Percentiles rank a stretch among this genome's conserved stretches.
Conservation (phyloP, 1,140 invertebrate genomes). For the Papilio glaucus region DNA sequence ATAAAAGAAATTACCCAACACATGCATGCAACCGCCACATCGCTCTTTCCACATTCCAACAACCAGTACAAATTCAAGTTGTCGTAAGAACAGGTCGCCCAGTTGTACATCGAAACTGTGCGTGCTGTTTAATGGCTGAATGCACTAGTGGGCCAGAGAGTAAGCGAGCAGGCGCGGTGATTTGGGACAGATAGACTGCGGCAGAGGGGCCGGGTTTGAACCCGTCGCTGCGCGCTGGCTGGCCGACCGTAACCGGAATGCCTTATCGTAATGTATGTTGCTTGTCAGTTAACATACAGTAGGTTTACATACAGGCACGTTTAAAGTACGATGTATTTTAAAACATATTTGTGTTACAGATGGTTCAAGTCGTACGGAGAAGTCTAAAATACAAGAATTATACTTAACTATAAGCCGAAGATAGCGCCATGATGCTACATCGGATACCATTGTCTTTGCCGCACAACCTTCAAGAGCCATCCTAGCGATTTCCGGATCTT, state of each 20-base stretch:
- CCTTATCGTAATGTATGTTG: background rate
- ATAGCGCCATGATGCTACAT: too few species aligned
- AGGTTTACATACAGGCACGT: too few species aligned
- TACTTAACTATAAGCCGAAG: too few species aligned
- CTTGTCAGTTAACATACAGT: too few species aligned
- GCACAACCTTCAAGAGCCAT: too few species aligned
- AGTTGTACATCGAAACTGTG: background rate
- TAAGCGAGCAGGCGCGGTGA: background rate
- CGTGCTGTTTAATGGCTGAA: background rate
- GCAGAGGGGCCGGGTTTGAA: background rate
- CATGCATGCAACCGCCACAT: background rate
- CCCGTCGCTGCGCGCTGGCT: background rate
- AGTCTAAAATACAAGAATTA: too few species aligned
- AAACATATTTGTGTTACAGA: too few species aligned
- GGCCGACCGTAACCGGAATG: background rate
- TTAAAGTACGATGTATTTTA: too few species aligned
- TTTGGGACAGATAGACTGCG: background rate
- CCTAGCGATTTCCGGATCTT: too few species aligned
- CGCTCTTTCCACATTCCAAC: slow-evolving; percentile 11
- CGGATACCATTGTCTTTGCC: too few species aligned
- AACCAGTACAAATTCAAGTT: background rate
- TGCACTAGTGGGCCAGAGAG: background rate
- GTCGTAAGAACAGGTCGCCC: background rate
- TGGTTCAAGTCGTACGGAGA: too few species aligned
- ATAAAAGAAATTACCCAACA: background rate